phyloP scores from a whole-genome alignment of 2,888 invertebrate genomes.

The Mamestra brassicae region DNA sequence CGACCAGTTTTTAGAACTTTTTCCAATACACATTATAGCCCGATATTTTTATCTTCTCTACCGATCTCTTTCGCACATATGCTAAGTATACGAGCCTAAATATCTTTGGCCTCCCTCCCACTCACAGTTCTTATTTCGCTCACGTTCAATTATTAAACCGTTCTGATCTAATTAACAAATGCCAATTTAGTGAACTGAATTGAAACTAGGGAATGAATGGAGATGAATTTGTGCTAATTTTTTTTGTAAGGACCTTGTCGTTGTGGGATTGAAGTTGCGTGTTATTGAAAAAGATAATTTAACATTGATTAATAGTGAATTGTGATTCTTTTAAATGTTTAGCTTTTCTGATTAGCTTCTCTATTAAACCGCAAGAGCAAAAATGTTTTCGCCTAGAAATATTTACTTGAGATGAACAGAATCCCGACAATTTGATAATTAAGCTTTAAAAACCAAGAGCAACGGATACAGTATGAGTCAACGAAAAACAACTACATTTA shows the following conservation, averaged over 20 bases:
- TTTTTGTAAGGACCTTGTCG: neutral
- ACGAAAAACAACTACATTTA: too few relatives aligned
- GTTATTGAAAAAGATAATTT: neutral
- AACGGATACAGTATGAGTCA: too few relatives aligned
- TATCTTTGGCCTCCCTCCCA: conserved; percentile 56
- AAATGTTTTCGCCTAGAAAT: too few relatives aligned
- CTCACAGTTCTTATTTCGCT: conserved; percentile 48
- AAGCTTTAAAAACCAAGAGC: too few relatives aligned
- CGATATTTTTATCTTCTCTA: conserved; percentile 36
- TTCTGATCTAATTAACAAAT: conserved; percentile 82
- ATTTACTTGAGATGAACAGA: too few relatives aligned
- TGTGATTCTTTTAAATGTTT: neutral
- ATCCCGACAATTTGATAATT: too few relatives aligned
- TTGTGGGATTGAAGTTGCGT: neutral
- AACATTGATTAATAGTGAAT: neutral
- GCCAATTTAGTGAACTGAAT: conserved; percentile 77
- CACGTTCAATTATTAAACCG: conserved; percentile 77
- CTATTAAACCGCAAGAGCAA: too few relatives aligned
- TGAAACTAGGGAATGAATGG: conserved; percentile 61
- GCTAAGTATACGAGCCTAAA: conserved; percentile 43
- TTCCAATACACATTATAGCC: conserved; percentile 18
- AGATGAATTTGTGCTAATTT: conserved; percentile 36
- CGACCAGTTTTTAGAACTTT: neutral
- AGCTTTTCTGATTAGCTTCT: too few relatives aligned
- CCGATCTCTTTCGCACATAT: conserved; percentile 34